phyloP scores from a whole-genome alignment of 2,113 vertebrate species.

The Platanista minor region DNA sequence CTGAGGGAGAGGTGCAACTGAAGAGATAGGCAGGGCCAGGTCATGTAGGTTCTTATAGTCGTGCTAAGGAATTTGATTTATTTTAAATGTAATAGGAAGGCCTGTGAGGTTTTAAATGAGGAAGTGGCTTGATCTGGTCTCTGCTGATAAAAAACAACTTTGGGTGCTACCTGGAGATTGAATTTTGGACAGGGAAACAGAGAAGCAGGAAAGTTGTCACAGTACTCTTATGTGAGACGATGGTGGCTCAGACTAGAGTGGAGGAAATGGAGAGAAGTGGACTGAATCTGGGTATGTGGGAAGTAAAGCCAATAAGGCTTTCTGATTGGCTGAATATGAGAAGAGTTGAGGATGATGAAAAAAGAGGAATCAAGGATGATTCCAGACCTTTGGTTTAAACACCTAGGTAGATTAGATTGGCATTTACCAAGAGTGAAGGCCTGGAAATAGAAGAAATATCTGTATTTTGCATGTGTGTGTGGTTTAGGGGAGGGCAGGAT shows the following conservation, averaged over 20 bases:
- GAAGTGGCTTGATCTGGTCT: not conserved
- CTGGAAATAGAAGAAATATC: not conserved
- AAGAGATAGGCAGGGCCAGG: not conserved
- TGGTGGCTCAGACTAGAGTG: not conserved
- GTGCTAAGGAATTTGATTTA: not conserved
- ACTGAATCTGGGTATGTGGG: not conserved
- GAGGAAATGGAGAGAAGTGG: not conserved
- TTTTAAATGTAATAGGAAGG: not conserved
- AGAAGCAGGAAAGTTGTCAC: not conserved
- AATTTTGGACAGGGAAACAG: not conserved
- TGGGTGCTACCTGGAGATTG: not conserved
- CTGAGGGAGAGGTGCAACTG: not conserved
- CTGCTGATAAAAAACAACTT: not conserved
- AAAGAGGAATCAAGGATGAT: not conserved
- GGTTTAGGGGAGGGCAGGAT: not conserved
- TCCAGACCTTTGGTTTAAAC: not conserved
- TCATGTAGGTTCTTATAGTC: not conserved
- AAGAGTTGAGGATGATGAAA: not conserved
- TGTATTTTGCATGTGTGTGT: not conserved
- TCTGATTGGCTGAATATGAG: not conserved
- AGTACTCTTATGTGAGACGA: not conserved
- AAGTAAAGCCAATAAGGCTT: not conserved
- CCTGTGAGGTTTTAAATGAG: not conserved
- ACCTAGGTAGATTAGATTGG: not conserved
- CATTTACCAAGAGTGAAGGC: not conserved